Evolutionary conservation across 2,797 vertebrate species (phyloP), one percentile per base, ranked within the genome.

Genomic region (Chrysocyon brachyurus): DNA sequence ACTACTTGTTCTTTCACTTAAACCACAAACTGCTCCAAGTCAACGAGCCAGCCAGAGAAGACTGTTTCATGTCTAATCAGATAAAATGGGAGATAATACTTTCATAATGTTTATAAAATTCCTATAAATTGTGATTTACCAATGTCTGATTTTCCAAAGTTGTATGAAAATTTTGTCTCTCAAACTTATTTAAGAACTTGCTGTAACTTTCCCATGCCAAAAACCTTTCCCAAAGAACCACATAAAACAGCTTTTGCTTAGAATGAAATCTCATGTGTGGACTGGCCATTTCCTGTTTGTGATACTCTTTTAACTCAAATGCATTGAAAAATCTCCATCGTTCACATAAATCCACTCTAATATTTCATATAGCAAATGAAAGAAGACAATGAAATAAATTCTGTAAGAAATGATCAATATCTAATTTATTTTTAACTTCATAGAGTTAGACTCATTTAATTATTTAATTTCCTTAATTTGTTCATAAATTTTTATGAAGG

Each of bases 71-170:
- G 31, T 28, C 46, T 70, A 94, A 17, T 14, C 31, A 83, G 87
- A 91, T 68, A 87, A 84, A 90, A 84, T 61, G 19, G 26, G 19
- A 90, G 33, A 64, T 61, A 63, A 33, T 12, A 90, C 2, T 31
- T n/a, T 56, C 36, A 12, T 36, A 82, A 59, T 73, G 77, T 63
- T 96, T 89, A 22, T 36, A 83, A 94, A 85, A 92, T 89, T 90
- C 46, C 11, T 81, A 87, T 31, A 94, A 54, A 92, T 83, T 5
- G 3, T 68, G 46, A 86, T 88, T 85, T 84, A 40, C 26, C 12
- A 86, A 81, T 5, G 15, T n/a, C 95, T 24, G 3, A 81, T 83
- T 36, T 94, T 16, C n/a, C 10, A 61, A 84, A 72, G 61, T 79
- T 79, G 10, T 33, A 91, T 1, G 10, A 88, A 90, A 88, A n/a